Evolutionary conservation across 2,797 vertebrate species (phyloP), one percentile per base, ranked within the genome.

Genomic region (Falco cherrug): DNA sequence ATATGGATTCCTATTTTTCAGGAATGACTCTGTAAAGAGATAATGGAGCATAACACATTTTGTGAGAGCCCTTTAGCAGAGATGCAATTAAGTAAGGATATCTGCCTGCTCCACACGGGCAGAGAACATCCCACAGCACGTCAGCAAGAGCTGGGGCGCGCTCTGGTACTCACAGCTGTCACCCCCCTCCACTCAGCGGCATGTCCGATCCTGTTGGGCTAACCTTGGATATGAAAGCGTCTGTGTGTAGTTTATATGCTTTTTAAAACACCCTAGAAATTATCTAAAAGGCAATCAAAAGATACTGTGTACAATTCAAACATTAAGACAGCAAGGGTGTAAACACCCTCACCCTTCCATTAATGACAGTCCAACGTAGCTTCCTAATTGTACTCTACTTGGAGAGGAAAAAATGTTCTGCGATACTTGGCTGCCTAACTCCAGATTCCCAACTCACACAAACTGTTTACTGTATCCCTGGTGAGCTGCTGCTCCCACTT

Each of bases 31-130:
- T 29, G n/a, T 33, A 70, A 89, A 80, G 50, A 57, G 74, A 51
- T 59, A 74, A 93, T 71, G 60, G 65, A 94, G 50, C 65, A 56
- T 54, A 90, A 71, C 35, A 28, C 29, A 39, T 45, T 63, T 16
- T 50, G 31, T n/a, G 48, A 91, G 54, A 81, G 76, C 26, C 25
- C 59, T 86, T 90, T 57, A 75, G 60, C 37, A 77, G 64, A 85
- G 61, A 77, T 3, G 8, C 26, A 81, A 47, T 81, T 77, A 71
- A 87, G 26, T 22, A 35, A 50, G 31, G 67, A 12, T 67, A 45
- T 79, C 67, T 26, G 51, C n/a, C 65, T 88, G 85, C 63, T 86
- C 41, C 50, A 24, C 0, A 0, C 0, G 0, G 37, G 83, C 56
- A 88, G 39, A 0, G 5, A 82, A 67, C 6, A 9, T 33, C 41